These are phyloP conservation scores for Echinometra lucunter DNA, from an alignment of 53 echinoderm and acorn worm species.

Conservation along the genomic window DNA sequence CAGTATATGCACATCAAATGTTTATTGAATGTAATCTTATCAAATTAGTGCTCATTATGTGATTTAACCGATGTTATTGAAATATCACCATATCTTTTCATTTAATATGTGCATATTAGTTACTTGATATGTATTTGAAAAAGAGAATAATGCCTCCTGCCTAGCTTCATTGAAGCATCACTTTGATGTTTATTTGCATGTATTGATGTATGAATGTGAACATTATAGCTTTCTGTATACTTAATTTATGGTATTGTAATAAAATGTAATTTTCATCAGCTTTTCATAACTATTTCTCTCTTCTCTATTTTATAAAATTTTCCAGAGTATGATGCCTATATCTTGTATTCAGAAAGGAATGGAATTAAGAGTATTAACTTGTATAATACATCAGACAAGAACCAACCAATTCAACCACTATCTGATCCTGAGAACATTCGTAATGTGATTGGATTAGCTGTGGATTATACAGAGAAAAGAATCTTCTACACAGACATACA, in stretches of 20 bases:
- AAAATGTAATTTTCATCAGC: too few species aligned
- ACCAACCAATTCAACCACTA: slow-evolving; percentile 78
- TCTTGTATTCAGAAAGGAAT: slow-evolving; percentile 91
- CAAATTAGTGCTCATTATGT: background rate
- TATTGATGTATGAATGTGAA: too few species aligned
- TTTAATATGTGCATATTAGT: too few species aligned
- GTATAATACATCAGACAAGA: slow-evolving; percentile 62
- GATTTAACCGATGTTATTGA: background rate
- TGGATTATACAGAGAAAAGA: slow-evolving; percentile 71
- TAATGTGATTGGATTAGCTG: slow-evolving; percentile 89
- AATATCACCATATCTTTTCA: too few species aligned
- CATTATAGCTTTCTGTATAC: too few species aligned
- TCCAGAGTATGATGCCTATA: slow-evolving; percentile 85
- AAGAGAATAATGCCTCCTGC: too few species aligned
- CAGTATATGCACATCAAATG: background rate
- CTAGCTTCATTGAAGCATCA: too few species aligned
- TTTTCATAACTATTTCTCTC: background rate
- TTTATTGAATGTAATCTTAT: background rate
- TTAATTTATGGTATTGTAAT: too few species aligned
- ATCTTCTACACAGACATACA: slow-evolving; percentile 96
- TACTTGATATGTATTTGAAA: too few species aligned
- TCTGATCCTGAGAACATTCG: slow-evolving; percentile 67
- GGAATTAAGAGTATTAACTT: slow-evolving; percentile 77
- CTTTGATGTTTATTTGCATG: too few species aligned
- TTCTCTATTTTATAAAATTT: background rate